These are phyloP conservation scores for Rhinichthys klamathensis DNA, from an alignment of 2,113 vertebrate species.

Conservation along the genomic window DNA sequence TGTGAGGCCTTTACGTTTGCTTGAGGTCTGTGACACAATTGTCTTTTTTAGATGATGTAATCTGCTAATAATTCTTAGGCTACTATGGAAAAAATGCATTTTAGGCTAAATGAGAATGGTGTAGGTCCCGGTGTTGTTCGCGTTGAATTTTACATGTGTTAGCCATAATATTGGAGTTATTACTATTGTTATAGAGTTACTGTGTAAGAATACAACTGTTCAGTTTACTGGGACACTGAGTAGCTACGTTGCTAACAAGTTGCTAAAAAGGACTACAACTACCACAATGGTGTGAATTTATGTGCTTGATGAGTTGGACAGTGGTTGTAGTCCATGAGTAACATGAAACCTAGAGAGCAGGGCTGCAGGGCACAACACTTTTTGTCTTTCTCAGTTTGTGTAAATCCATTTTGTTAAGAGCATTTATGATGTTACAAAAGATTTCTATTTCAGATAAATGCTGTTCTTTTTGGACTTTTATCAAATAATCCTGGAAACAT, in stretches of 20 bases:
- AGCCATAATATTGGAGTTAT: neutral
- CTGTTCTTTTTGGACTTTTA: too few relatives aligned
- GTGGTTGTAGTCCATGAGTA: neutral
- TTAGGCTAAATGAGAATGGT: neutral
- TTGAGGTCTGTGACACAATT: neutral
- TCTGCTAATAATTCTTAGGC: neutral
- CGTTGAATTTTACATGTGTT: neutral
- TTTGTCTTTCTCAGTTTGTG: too few relatives aligned
- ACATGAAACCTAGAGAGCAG: neutral
- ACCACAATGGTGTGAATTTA: neutral
- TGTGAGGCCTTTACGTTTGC: neutral
- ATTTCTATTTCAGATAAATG: too few relatives aligned
- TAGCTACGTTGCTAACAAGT: neutral
- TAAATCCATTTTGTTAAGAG: too few relatives aligned
- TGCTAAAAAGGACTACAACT: constrained; percentile 17
- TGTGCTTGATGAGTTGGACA: neutral
- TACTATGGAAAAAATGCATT: neutral
- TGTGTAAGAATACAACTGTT: neutral
- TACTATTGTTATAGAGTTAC: neutral
- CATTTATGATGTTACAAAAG: too few relatives aligned
- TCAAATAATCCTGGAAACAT: too few relatives aligned
- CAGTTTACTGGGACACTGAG: neutral
- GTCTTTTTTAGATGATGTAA: neutral
- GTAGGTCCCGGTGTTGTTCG: neutral
- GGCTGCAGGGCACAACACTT: too few relatives aligned